A percentile compares a stretch with the other conserved stretches of the same genome.
Evolutionary conservation across 1,140 invertebrate species (phyloP).

Genomic region (Akabosia matsudoensis): DNA sequence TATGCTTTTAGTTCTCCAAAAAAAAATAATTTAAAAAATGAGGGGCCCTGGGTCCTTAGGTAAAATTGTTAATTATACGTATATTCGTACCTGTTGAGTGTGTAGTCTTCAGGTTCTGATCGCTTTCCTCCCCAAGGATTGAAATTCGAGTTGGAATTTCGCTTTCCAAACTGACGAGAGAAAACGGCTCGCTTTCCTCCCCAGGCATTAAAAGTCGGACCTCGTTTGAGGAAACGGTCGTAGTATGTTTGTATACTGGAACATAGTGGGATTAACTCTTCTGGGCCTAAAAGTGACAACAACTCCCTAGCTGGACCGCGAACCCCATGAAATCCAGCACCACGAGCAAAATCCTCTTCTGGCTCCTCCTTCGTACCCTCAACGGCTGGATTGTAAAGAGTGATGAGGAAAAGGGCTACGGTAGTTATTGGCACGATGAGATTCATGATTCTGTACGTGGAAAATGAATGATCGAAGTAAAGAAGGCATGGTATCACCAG

Average conservation of each 20-base stretch:
- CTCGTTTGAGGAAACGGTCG: neutral
- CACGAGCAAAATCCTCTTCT: neutral
- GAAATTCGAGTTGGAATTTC: neutral
- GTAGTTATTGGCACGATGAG: neutral
- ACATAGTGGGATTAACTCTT: neutral
- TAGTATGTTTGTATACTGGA: neutral
- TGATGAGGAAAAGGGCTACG: neutral
- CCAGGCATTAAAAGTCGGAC: neutral
- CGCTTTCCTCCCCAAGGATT: slow-evolving; percentile 10
- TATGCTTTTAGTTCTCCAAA: neutral
- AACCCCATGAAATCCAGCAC: neutral
- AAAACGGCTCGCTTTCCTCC: neutral
- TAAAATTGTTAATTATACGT: neutral
- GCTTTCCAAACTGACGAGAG: neutral
- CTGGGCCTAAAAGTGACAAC: neutral
- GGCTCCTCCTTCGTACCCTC: neutral
- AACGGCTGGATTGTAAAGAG: neutral
- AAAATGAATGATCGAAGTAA: neutral
- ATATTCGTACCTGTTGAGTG: neutral
- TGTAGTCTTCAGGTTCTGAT: neutral
- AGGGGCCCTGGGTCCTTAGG: neutral
- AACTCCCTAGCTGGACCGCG: neutral
- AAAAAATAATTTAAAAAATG: neutral
- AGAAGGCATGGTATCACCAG: too few species aligned
- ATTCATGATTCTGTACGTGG: neutral